These are phyloP conservation scores for Hoplodrina ambigua DNA, from an alignment of 2,888 invertebrate species.

Conservation along the genomic window DNA sequence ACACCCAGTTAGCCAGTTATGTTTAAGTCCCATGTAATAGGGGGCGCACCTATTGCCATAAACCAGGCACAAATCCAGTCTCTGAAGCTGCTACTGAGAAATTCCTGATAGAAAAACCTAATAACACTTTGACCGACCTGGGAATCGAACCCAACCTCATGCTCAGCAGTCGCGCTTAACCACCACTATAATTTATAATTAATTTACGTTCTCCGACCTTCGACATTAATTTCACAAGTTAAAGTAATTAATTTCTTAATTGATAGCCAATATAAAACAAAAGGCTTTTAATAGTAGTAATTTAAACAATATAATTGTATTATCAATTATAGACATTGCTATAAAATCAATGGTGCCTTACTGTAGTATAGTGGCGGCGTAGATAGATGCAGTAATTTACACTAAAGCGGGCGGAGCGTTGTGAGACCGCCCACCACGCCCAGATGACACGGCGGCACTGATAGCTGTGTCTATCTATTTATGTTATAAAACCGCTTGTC, in stretches of 20 bases:
- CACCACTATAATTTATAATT: no score
- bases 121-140: no score
- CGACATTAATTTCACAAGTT: constrained; percentile 24
- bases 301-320: constrained; percentile 3
- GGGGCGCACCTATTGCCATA: no score
- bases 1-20: no score
- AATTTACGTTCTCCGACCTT: constrained; percentile 4
- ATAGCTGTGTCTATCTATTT: constrained; percentile 52
- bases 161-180: no score
- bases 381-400: constrained; percentile 40
- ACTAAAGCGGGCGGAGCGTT: constrained; percentile 48
- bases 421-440: constrained; percentile 50
- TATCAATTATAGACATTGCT: constrained; percentile 13
- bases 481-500: constrained; percentile 17
- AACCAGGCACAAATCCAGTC: no score
- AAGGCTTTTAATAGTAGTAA: constrained; percentile 1
- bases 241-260: constrained; percentile 25
- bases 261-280: constrained; percentile 28
- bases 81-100: no score
- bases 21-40: no score
- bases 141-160: no score
- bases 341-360: background rate
- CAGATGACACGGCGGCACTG: constrained; percentile 30
- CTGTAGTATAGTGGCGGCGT: constrained; percentile 12
- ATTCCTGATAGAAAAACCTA: no score